Base-by-base conservation (phyloP, 2,888 invertebrate species). In the Noctua fimbriata region DNA sequence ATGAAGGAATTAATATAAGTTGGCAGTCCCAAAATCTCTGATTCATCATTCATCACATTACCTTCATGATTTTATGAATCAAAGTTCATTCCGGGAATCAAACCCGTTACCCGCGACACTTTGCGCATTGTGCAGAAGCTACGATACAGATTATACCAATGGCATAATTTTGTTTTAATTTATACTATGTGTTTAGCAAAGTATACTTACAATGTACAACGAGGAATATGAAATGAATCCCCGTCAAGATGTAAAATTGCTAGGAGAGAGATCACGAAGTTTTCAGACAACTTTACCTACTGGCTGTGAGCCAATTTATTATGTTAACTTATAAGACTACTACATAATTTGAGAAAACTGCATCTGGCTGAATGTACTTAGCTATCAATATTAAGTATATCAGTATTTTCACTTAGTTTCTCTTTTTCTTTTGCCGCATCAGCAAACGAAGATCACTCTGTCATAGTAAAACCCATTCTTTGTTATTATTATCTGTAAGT, bases 1-100 rank as follows among this genome's bases (percentile, higher is more conserved):
- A 63, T 32, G 32, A 63, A 21, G 10, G 32, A 32, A 10, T 65
- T 21, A 12, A 18, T 21, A 12, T 7, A 60, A 28, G 7, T 18
- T 18, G 16, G 18, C 16, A 24, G 12, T 24, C 14, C 18, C 1
- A 76, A 41, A 63, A 55, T 7, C 7, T 24, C 1, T 58, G 14
- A 32, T 44, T 5, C 1, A 60, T 10, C 18, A 3, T 3, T 3
- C n/a, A 58, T n/a, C n/a, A n/a, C 7, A 28, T 28, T 28, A 63
- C 32, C 9, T 63, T 18, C 10, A 21, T 32, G 32, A 63, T 21
- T 63, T 63, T 32, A 65, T 24, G 28, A 0, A 28, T 52, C 18
- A 14, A 78, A 32, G 77, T 52, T 44, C 9, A 44, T 65, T 24
- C 14, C 47, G 36, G 24, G 28, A 69, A 79, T 41, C 79, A 66